phyloP scores from a whole-genome alignment of 2,888 invertebrate species.

The Coelopa pilipes region DNA sequence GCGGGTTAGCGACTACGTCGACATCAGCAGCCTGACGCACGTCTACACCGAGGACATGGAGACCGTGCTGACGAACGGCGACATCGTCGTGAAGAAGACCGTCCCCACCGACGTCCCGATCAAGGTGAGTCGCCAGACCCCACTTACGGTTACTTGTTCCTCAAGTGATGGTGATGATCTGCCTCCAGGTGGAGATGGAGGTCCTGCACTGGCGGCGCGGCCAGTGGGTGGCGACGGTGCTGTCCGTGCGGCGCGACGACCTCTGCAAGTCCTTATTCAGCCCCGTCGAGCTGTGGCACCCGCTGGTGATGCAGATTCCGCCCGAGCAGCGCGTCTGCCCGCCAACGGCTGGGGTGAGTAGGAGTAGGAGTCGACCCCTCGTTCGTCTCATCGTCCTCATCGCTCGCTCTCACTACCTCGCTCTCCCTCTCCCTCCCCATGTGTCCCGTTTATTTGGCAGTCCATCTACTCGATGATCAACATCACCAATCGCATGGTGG shows the following conservation, averaged over 20 bases:
- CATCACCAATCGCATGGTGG: conserved; percentile 24
- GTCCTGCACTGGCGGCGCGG: conserved; percentile 39
- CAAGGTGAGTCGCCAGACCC: conserved; percentile 38
- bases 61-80: conserved; percentile 40
- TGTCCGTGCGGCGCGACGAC: conserved; percentile 39
- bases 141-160: too few species aligned
- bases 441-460: conserved; percentile 25
- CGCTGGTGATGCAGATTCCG: conserved; percentile 30
- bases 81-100: conserved; percentile 32
- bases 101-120: conserved; percentile 30
- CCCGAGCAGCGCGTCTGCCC: conserved; percentile 42
- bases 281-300: conserved; percentile 42
- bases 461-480: conserved; percentile 29
- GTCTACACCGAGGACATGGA: conserved; percentile 42
- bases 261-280: conserved; percentile 38
- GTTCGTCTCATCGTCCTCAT: not conserved
- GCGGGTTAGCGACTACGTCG: conserved; percentile 21
- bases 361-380: too few species aligned
- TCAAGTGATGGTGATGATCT: too few species aligned
- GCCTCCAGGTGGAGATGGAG: conserved; percentile 33
- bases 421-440: too few species aligned
- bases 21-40: conserved; percentile 32
- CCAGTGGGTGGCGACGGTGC: conserved; percentile 41
- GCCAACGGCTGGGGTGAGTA: conserved; percentile 41
- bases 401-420: not conserved